A percentile compares a stretch with the other conserved stretches of the same genome.
phyloP scores from a whole-genome alignment of 2,113 vertebrate genomes.

The Melanocharis versteri region DNA sequence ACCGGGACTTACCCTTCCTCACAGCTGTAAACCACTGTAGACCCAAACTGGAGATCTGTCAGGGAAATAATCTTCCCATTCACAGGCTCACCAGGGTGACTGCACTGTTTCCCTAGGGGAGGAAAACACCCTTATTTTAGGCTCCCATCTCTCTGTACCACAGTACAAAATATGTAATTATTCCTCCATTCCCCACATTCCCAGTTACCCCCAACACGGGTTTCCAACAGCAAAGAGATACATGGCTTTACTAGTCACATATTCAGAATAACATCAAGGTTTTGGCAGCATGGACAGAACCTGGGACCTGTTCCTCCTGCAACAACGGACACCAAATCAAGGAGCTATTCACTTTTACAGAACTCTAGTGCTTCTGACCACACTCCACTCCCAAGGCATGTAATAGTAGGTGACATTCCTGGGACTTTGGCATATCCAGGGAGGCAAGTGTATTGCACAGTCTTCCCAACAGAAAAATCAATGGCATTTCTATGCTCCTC shows the following conservation, averaged over 20 bases:
- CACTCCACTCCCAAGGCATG: conserved; percentile 45
- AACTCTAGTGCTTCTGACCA: conserved; percentile 61
- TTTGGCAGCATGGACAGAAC: conserved; percentile 39
- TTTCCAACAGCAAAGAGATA: neutral
- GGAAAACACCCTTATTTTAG: neutral
- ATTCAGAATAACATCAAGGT: neutral
- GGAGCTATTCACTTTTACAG: conserved; percentile 71
- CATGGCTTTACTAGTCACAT: conserved; percentile 65
- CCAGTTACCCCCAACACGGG: neutral
- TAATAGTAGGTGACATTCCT: neutral
- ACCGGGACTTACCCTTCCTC: conserved; percentile 66
- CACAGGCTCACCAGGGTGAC: conserved; percentile 44
- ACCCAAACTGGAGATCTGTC: conserved; percentile 13
- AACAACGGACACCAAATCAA: neutral
- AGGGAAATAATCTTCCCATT: conserved; percentile 46
- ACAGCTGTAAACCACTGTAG: conserved; percentile 57
- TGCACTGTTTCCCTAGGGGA: conserved; percentile 58
- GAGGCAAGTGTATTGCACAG: conserved; percentile 55
- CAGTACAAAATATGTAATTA: neutral
- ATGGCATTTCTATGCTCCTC: conserved; percentile 7
- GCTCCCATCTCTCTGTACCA: neutral
- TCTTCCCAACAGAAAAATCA: conserved; percentile 64
- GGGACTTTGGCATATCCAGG: conserved; percentile 40
- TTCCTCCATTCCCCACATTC: neutral
- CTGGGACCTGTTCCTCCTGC: neutral